These are phyloP conservation scores for Carcinoscorpius rotundicauda DNA, from an alignment of 1,140 invertebrate genomes.

Conservation along the genomic window DNA sequence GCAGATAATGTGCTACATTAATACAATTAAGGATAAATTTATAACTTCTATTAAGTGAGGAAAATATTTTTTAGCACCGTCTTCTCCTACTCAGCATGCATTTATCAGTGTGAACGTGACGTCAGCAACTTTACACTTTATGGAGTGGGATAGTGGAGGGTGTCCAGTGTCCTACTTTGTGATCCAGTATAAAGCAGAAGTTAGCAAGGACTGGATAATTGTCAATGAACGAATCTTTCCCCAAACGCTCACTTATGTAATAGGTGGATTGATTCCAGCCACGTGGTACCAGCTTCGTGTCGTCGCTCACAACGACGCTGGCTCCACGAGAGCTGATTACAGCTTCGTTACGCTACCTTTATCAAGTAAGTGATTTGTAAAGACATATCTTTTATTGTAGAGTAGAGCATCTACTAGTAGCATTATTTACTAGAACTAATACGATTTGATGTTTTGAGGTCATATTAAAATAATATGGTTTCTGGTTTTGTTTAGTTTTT, in stretches of 20 bases:
- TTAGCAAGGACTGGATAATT: slow-evolving; percentile 68
- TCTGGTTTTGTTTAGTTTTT: no score
- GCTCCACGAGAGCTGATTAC: slow-evolving; percentile 34
- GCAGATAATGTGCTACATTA: no score
- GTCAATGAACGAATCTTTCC: slow-evolving; percentile 37
- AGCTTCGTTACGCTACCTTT: slow-evolving; percentile 64
- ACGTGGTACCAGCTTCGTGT: slow-evolving; percentile 35
- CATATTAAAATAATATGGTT: no score
- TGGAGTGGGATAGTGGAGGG: slow-evolving; percentile 84
- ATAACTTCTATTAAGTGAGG: no score
- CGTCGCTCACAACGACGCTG: slow-evolving; percentile 35
- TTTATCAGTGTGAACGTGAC: slow-evolving; percentile 62
- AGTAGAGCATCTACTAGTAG: no score
- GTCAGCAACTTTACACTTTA: slow-evolving; percentile 76
- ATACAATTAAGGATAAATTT: no score
- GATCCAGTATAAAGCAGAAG: slow-evolving; percentile 67
- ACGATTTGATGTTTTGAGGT: no score
- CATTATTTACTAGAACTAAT: no score
- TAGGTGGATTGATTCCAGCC: slow-evolving; percentile 31
- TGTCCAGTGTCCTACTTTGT: slow-evolving; percentile 93
- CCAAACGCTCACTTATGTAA: slow-evolving; percentile 4
- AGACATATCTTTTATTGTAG: slow-evolving; percentile 25
- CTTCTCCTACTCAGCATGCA: slow-evolving; percentile 16
- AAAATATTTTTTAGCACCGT: slow-evolving; percentile 24
- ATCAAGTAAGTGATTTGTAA: slow-evolving; percentile 63